phyloP scores from a whole-genome alignment of 1,140 invertebrate genomes.

The Centruroides sculpturatus region DNA sequence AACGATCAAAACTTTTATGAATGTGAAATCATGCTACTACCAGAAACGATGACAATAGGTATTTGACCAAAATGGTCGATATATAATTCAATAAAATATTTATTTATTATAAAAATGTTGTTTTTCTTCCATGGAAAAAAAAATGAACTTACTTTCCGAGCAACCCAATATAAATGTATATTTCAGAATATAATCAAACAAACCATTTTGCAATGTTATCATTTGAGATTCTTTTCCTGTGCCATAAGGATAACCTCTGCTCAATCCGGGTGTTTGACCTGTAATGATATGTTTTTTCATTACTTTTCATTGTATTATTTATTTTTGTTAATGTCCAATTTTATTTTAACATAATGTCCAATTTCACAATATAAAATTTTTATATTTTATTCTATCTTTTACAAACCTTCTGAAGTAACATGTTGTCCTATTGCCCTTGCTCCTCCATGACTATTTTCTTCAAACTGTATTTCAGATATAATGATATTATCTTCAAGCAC shows the following conservation, averaged over 20 bases:
- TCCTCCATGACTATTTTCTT: conserved; percentile 71
- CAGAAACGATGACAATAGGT: too few species aligned
- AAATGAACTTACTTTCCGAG: too few species aligned
- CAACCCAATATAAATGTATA: neutral
- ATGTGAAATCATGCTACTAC: too few species aligned
- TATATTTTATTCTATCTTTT: neutral
- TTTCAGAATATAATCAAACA: neutral
- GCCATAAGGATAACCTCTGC: conserved; percentile 57
- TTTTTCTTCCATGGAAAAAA: too few species aligned
- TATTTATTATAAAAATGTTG: too few species aligned
- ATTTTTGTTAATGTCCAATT: too few species aligned
- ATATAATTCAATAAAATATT: too few species aligned
- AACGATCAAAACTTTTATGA: too few species aligned
- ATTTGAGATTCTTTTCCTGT: conserved; percentile 75
- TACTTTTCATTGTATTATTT: too few species aligned
- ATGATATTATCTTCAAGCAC: conserved; percentile 93
- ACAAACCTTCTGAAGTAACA: conserved; percentile 34
- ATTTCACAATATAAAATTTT: too few species aligned
- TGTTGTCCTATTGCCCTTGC: conserved; percentile 80
- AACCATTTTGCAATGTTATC: conserved; percentile 71
- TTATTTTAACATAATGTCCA: too few species aligned
- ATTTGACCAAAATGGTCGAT: too few species aligned
- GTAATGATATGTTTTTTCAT: neutral
- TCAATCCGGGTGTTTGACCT: conserved; percentile 20
- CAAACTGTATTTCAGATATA: conserved; percentile 89